Evolutionary conservation across 1,140 invertebrate species (phyloP).

Genomic region (Luehdorfia chinensis): DNA sequence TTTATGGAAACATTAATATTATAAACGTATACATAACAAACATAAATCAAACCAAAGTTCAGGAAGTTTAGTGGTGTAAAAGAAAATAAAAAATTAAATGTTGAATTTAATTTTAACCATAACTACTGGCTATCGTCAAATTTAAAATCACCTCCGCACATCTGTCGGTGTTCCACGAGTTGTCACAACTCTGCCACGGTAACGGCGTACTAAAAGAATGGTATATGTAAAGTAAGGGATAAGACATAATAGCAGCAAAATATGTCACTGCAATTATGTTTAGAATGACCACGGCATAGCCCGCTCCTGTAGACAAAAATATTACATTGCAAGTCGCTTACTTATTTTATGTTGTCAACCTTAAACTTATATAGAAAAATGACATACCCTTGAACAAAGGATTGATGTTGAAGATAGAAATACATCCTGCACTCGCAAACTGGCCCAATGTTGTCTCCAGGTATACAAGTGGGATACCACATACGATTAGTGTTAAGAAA

Average conservation of each 20-base stretch:
- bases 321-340: not conserved
- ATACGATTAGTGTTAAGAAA: slow-evolving; percentile 84
- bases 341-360: too few species aligned
- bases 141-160: slow-evolving; percentile 79
- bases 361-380: too few species aligned
- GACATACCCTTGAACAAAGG: slow-evolving; percentile 91
- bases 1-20: too few species aligned
- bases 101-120: not conserved
- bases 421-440: slow-evolving; percentile 88
- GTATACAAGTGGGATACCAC: slow-evolving; percentile 93
- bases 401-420: slow-evolving; percentile 85
- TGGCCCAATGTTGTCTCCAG: slow-evolving; percentile 93
- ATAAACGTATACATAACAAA: not conserved
- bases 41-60: not conserved
- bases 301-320: slow-evolving; percentile 82
- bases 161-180: slow-evolving; percentile 90
- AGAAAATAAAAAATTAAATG: not conserved
- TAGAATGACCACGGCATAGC: slow-evolving; percentile 89
- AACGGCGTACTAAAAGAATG: slow-evolving; percentile 83
- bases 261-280: slow-evolving; percentile 94
- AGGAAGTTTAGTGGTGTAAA: too few species aligned
- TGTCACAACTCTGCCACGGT: slow-evolving; percentile 92
- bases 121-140: not conserved
- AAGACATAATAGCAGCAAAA: slow-evolving; percentile 95
- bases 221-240: slow-evolving; percentile 91